These are phyloP conservation scores for Nautilus pompilius DNA, from an alignment of 1,140 invertebrate species.

Conservation along the genomic window DNA sequence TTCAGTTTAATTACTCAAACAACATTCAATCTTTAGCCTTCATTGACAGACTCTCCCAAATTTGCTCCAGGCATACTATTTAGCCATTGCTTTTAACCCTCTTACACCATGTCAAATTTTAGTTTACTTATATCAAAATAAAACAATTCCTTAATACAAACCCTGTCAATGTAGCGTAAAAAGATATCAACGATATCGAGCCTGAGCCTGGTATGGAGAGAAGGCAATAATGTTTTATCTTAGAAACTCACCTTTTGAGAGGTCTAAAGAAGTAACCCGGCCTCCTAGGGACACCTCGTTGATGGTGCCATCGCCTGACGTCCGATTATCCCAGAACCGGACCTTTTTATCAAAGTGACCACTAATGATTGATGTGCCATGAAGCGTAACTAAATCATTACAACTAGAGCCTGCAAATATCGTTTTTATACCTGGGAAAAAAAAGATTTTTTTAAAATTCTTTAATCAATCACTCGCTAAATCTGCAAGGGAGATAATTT, in stretches of 20 bases:
- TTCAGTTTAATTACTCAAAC: no score
- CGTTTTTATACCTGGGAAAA: constrained; percentile 77
- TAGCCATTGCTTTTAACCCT: no score
- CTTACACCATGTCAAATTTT: background rate
- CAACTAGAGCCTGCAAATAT: constrained; percentile 96
- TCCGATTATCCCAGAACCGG: constrained; percentile 91
- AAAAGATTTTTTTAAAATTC: background rate
- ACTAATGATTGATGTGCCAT: constrained; percentile 88
- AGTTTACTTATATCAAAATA: background rate
- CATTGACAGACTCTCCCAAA: no score
- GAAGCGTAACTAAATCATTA: constrained; percentile 88
- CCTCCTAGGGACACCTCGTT: constrained; percentile 85
- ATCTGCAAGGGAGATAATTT: no score
- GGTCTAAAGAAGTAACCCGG: constrained; percentile 91
- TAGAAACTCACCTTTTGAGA: constrained; percentile 75
- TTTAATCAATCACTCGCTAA: no score
- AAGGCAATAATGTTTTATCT: background rate
- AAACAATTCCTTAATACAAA: background rate
- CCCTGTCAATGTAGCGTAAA: background rate
- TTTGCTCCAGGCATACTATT: no score
- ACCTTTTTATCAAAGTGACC: constrained; percentile 97
- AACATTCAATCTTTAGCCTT: no score
- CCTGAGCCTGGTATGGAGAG: background rate
- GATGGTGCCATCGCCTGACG: constrained; percentile 57
- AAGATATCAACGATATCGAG: background rate